These are phyloP conservation scores for Volucella zonaria DNA, from an alignment of 2,888 invertebrate species.

Conservation along the genomic window DNA sequence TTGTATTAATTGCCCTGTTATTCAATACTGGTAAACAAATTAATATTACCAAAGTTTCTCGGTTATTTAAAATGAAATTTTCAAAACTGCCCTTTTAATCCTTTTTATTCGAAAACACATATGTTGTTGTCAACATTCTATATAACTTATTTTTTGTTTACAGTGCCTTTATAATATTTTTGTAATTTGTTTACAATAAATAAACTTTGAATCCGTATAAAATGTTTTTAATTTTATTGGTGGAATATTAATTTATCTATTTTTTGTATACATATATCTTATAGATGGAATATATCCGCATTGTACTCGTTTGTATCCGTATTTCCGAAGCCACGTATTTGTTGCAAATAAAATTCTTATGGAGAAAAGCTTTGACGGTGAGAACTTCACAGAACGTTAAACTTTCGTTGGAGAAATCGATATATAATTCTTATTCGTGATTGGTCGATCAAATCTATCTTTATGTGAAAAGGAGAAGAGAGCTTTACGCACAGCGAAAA, in stretches of 20 bases:
- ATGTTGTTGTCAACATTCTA: too few relatives aligned
- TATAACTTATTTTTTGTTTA: too few relatives aligned
- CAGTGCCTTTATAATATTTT: too few relatives aligned
- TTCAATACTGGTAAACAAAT: constrained; percentile 50
- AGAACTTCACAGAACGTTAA: constrained; percentile 46
- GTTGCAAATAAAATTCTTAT: constrained; percentile 46
- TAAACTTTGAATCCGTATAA: too few relatives aligned
- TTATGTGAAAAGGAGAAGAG: constrained; percentile 32
- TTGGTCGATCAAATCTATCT: constrained; percentile 56
- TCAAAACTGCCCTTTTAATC: too few relatives aligned
- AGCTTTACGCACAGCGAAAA: constrained; percentile 52
- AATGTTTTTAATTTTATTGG: too few relatives aligned
- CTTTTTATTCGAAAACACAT: too few relatives aligned
- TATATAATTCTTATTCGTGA: constrained; percentile 53
- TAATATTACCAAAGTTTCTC: constrained; percentile 9
- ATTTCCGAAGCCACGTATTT: background rate
- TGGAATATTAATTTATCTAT: too few relatives aligned
- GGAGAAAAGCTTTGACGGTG: constrained; percentile 43
- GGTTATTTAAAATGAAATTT: too few relatives aligned
- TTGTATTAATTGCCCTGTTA: constrained; percentile 66
- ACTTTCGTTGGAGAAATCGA: constrained; percentile 69
- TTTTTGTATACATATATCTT: too few relatives aligned
- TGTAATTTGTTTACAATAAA: too few relatives aligned
- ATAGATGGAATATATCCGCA: too few relatives aligned
- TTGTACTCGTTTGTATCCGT: background rate